Conservation (phyloP, 2,888 invertebrate genomes). For the Limenitis camilla region DNA sequence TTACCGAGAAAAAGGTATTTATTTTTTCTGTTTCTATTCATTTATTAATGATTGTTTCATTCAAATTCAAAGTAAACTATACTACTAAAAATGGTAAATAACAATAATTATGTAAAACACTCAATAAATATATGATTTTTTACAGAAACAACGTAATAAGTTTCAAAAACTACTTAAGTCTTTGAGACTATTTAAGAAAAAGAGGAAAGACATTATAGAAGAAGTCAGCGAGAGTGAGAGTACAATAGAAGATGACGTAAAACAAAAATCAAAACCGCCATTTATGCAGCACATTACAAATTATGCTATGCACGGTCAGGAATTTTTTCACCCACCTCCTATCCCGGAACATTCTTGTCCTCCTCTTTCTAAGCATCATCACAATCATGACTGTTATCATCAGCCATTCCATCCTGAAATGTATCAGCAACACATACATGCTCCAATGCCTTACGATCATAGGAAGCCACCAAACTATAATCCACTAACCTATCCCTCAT, state of each 20-base stretch:
- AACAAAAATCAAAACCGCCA: slow-evolving; percentile 31
- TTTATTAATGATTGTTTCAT: no score
- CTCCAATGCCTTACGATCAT: slow-evolving; percentile 20
- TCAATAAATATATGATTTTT: background rate
- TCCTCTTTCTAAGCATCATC: slow-evolving; percentile 20
- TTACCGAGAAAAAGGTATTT: slow-evolving; percentile 37
- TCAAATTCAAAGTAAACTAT: background rate
- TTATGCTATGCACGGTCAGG: slow-evolving; percentile 50
- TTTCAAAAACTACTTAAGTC: slow-evolving; percentile 44
- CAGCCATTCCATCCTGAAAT: slow-evolving; percentile 5
- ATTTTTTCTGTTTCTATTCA: no score
- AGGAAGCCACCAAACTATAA: slow-evolving; percentile 2
- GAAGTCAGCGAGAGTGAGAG: slow-evolving; percentile 50
- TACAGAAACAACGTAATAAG: no score
- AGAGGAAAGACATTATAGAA: slow-evolving; percentile 46
- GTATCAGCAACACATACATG: slow-evolving; percentile 17
- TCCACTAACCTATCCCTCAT: slow-evolving; percentile 6
- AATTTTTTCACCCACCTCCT: slow-evolving; percentile 43
- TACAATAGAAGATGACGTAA: slow-evolving; percentile 35
- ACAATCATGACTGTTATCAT: slow-evolving; percentile 20
- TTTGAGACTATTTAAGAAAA: slow-evolving; percentile 48
- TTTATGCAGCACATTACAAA: slow-evolving; percentile 49
- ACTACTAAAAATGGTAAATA: background rate
- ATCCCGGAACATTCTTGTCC: slow-evolving; percentile 19
- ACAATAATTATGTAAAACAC: background rate